Evolutionary conservation across 2,113 vertebrate species (phyloP).

Genomic region (Phoxinus phoxinus): DNA sequence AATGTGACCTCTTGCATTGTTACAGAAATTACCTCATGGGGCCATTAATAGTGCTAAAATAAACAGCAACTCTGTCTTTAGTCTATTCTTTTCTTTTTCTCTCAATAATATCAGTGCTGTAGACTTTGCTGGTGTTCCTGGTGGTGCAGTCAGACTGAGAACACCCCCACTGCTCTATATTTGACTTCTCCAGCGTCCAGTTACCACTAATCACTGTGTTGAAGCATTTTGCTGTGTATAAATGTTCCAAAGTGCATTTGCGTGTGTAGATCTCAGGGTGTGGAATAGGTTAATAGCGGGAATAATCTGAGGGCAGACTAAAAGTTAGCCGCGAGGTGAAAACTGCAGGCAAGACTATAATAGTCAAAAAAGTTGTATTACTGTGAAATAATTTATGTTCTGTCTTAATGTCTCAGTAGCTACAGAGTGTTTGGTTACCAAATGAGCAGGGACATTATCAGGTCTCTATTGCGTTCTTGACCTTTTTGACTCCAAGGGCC

Average conservation of each 20-base stretch:
- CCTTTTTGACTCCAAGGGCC: background rate
- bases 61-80: slow-evolving; percentile 1
- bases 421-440: background rate
- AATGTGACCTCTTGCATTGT: background rate
- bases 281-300: slow-evolving; percentile 10
- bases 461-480: background rate
- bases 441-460: background rate
- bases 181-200: slow-evolving; percentile 41
- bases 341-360: background rate
- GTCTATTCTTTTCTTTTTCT: background rate
- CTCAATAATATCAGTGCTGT: background rate
- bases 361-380: too few species aligned
- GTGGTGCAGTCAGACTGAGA: background rate
- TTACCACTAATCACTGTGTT: slow-evolving; percentile 36
- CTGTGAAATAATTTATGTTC: background rate
- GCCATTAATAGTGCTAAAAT: background rate
- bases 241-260: slow-evolving; percentile 38
- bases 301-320: slow-evolving; percentile 6
- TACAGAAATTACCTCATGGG: background rate
- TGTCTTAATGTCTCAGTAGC: background rate
- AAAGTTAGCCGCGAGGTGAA: slow-evolving; percentile 14
- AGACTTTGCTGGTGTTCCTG: background rate
- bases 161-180: slow-evolving; percentile 20
- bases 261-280: slow-evolving; percentile 8
- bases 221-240: slow-evolving; percentile 32